phyloP scores from a whole-genome alignment of 2,113 vertebrate genomes.

The Sitta europaea region DNA sequence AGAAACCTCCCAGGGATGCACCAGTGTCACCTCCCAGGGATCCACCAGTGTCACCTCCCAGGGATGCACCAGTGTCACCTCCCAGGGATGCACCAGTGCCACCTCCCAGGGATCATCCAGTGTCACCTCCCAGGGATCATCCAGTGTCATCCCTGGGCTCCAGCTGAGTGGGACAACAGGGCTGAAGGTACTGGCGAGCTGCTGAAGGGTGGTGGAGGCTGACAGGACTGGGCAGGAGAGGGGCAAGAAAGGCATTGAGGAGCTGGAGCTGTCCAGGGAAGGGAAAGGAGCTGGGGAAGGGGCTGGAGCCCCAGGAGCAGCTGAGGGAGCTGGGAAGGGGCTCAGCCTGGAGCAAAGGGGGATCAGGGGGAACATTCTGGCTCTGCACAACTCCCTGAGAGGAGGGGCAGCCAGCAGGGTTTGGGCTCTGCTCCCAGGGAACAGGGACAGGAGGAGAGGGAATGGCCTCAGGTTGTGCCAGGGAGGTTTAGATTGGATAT shows the following conservation, averaged over 20 bases:
- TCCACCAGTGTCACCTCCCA: rapidly evolving
- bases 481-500: neutral
- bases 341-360: neutral
- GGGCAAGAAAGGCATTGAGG: neutral
- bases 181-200: neutral
- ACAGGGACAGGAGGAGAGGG: neutral
- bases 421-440: neutral
- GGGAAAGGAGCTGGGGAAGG: neutral
- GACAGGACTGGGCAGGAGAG: rapidly evolving
- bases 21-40: neutral
- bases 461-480: rapidly evolving
- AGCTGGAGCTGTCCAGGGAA: neutral
- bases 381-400: neutral
- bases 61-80: rapidly evolving
- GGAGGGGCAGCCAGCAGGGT: rapidly evolving
- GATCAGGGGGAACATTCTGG: neutral
- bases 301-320: rapidly evolving
- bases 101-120: too few species aligned
- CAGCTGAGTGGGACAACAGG: rapidly evolving
- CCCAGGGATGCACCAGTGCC: rapidly evolving
- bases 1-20: neutral
- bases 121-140: neutral
- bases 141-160: neutral
- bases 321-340: neutral
- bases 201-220: neutral